These are phyloP conservation scores for Podocnemis expansa DNA, from an alignment of 2,113 vertebrate species.

Conservation along the genomic window DNA sequence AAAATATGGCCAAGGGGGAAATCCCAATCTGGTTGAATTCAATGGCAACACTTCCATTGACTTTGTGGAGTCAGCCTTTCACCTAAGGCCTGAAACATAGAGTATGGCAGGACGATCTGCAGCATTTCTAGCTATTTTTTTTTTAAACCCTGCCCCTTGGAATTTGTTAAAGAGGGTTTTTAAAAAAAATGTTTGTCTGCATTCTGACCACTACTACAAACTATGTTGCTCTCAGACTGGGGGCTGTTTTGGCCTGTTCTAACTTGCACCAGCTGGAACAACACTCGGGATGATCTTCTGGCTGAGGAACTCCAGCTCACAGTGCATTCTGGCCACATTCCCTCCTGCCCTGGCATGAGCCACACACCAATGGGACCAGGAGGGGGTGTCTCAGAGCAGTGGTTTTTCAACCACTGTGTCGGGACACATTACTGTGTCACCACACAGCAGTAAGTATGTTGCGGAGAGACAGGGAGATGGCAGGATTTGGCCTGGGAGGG, in stretches of 20 bases:
- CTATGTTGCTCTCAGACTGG: neutral
- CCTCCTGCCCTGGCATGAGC: neutral
- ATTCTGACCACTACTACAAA: slow-evolving; percentile 5
- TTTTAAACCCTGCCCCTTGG: slow-evolving; percentile 18
- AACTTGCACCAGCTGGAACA: neutral
- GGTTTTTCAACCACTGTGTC: too few relatives aligned
- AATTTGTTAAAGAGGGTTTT: slow-evolving; percentile 14
- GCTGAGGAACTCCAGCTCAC: neutral
- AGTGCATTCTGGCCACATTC: neutral
- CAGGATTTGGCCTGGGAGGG: too few relatives aligned
- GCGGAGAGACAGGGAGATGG: too few relatives aligned
- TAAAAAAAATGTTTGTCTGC: neutral
- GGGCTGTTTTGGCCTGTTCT: slow-evolving; percentile 6
- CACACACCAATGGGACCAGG: neutral
- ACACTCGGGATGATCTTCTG: neutral
- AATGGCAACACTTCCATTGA: slow-evolving; percentile 21
- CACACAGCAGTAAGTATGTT: too few relatives aligned
- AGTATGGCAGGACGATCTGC: slow-evolving; percentile 19
- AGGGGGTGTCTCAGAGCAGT: neutral
- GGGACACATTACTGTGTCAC: too few relatives aligned
- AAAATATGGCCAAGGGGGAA: neutral
- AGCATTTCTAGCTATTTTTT: slow-evolving; percentile 31
- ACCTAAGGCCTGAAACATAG: neutral
- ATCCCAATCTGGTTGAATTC: slow-evolving; percentile 3
- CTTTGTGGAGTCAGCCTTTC: slow-evolving; percentile 6